A percentile compares a stretch with the other conserved stretches of the same genome.
Evolutionary conservation across 2,888 invertebrate species (phyloP).

Genomic region (Acrobasis repandana): DNA sequence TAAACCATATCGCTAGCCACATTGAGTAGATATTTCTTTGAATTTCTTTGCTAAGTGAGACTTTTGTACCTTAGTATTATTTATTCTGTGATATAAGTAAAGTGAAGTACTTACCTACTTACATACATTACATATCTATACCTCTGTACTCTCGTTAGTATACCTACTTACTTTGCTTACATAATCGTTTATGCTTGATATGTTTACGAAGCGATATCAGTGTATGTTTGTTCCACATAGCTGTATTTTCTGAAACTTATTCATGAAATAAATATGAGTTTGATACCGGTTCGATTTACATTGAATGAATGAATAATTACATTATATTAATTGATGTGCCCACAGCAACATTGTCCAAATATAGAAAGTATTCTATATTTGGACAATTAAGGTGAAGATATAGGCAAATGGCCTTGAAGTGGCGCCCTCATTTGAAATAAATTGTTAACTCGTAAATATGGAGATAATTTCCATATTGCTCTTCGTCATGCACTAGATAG

Average conservation of each 20-base stretch:
- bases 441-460: too few relatives aligned
- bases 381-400: too few relatives aligned
- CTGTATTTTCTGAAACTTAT: neutral
- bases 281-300: constrained; percentile 20
- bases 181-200: neutral
- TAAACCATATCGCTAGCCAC: too few relatives aligned
- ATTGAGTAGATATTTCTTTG: too few relatives aligned
- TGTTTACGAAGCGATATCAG: constrained; percentile 1
- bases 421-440: too few relatives aligned
- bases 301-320: constrained; percentile 2
- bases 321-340: neutral
- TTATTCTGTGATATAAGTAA: too few relatives aligned
- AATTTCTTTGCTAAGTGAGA: too few relatives aligned
- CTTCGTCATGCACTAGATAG: too few relatives aligned
- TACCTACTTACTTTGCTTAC: neutral
- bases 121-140: neutral
- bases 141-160: neutral
- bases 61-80: too few relatives aligned
- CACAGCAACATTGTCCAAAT: neutral
- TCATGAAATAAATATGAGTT: constrained; percentile 10
- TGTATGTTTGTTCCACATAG: neutral
- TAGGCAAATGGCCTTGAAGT: too few relatives aligned
- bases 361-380: neutral
- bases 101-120: too few relatives aligned
- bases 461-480: too few relatives aligned